Evolutionary conservation across 2,113 vertebrate species (phyloP).

Genomic region (Chroicocephalus ridibundus): DNA sequence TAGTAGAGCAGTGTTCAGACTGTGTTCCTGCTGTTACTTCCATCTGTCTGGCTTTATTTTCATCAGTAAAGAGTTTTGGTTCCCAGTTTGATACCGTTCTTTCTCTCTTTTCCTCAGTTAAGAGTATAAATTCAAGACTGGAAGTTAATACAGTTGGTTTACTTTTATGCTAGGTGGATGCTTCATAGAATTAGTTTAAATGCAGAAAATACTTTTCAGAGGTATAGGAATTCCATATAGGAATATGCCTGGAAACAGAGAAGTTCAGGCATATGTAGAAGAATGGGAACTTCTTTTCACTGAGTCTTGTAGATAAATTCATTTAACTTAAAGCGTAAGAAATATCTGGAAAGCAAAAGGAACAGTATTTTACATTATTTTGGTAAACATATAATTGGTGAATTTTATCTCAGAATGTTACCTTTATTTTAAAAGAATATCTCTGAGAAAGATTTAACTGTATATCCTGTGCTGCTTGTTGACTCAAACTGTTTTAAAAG

Average conservation of each 20-base stretch:
- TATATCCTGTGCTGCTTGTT: not conserved
- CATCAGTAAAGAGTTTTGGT: not conserved
- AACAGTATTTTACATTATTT: not conserved
- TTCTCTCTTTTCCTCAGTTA: not conserved
- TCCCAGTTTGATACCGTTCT: not conserved
- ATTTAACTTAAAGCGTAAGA: not conserved
- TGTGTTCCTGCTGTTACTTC: not conserved
- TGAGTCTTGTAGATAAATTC: not conserved
- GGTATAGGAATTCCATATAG: accelerated
- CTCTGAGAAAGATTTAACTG: not conserved
- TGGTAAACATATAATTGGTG: not conserved
- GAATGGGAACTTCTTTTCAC: not conserved
- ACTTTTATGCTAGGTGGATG: not conserved
- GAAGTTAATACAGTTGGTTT: not conserved
- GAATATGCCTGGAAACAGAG: not conserved
- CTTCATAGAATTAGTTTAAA: not conserved
- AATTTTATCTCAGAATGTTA: not conserved
- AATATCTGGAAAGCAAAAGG: not conserved
- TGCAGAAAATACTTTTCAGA: not conserved
- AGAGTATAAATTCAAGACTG: not conserved
- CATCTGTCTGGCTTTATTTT: not conserved
- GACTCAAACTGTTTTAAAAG: not conserved
- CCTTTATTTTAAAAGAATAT: not conserved
- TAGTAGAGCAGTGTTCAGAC: not conserved
- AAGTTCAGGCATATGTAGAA: not conserved